Evolutionary conservation across 2,888 invertebrate genomes (phyloP).

Genomic region (Dascillus cervinus): DNA sequence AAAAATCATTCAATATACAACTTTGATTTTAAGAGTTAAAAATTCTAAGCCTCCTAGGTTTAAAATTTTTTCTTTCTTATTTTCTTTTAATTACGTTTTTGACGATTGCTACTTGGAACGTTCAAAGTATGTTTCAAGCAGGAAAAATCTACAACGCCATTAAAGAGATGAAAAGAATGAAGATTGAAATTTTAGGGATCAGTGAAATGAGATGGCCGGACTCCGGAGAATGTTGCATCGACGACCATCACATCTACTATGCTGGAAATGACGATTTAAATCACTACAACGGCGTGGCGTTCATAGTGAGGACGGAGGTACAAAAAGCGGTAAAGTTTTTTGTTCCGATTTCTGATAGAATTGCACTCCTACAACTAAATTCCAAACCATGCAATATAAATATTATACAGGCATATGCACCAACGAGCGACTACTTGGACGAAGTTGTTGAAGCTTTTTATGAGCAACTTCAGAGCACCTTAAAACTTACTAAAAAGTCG

Average conservation of each 20-base stretch:
- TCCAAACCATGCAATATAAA: slow-evolving; percentile 12
- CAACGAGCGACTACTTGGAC: slow-evolving; percentile 12
- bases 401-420: slow-evolving; percentile 16
- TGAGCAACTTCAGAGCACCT: slow-evolving; percentile 4
- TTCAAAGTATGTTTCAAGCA: slow-evolving; percentile 5
- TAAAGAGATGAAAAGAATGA: slow-evolving; percentile 8
- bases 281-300: slow-evolving; percentile 10
- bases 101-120: slow-evolving; percentile 7
- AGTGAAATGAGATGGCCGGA: slow-evolving; percentile 13
- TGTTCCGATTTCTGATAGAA: slow-evolving; percentile 9
- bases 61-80: no score
- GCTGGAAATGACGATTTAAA: slow-evolving; percentile 9
- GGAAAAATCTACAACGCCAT: slow-evolving; percentile 7
- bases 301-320: slow-evolving; percentile 4
- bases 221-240: slow-evolving; percentile 5
- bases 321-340: slow-evolving; percentile 6
- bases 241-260: slow-evolving; percentile 10
- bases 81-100: no score
- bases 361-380: slow-evolving; percentile 4
- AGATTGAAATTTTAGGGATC: no score
- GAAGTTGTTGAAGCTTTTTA: slow-evolving; percentile 14
- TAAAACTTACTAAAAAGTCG: slow-evolving; percentile 11
- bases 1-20: no score
- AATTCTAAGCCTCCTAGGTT: no score
- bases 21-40: no score